These are phyloP conservation scores for Saccopteryx leptura DNA, from an alignment of 2,113 vertebrate species.

Conservation along the genomic window DNA sequence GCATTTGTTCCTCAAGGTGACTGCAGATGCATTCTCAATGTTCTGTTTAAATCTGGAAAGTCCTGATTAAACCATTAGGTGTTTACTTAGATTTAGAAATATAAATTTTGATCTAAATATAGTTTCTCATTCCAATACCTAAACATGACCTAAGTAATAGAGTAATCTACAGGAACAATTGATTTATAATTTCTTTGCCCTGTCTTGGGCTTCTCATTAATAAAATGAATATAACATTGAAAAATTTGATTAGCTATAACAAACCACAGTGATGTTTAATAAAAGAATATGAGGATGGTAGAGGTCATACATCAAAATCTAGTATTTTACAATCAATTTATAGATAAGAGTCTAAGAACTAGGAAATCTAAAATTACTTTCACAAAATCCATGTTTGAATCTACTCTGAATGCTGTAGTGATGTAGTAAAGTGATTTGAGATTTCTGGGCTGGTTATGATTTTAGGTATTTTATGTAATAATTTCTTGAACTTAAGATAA, in stretches of 20 bases:
- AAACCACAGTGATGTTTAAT: neutral
- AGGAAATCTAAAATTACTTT: slow-evolving; percentile 13
- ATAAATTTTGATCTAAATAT: slow-evolving; percentile 45
- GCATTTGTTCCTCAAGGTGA: slow-evolving; percentile 81
- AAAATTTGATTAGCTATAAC: neutral
- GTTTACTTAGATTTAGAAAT: slow-evolving; percentile 56
- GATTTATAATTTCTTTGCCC: neutral
- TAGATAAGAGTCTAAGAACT: neutral
- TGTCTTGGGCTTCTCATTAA: neutral
- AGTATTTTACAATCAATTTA: slow-evolving; percentile 33
- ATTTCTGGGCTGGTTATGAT: neutral
- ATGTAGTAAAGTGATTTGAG: neutral
- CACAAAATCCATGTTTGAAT: neutral
- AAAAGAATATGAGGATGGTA: neutral
- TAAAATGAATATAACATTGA: neutral
- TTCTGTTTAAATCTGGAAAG: slow-evolving; percentile 54
- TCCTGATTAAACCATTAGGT: slow-evolving; percentile 52
- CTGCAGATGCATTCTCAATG: slow-evolving; percentile 68
- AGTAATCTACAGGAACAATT: neutral
- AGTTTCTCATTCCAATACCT: slow-evolving; percentile 31
- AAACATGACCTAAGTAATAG: neutral
- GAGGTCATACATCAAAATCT: neutral
- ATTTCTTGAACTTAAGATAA: neutral
- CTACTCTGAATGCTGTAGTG: neutral
- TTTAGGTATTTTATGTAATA: neutral